These are phyloP conservation scores for Mesorhabditis belari DNA, from an alignment of 2,888 invertebrate genomes.

Conservation along the genomic window DNA sequence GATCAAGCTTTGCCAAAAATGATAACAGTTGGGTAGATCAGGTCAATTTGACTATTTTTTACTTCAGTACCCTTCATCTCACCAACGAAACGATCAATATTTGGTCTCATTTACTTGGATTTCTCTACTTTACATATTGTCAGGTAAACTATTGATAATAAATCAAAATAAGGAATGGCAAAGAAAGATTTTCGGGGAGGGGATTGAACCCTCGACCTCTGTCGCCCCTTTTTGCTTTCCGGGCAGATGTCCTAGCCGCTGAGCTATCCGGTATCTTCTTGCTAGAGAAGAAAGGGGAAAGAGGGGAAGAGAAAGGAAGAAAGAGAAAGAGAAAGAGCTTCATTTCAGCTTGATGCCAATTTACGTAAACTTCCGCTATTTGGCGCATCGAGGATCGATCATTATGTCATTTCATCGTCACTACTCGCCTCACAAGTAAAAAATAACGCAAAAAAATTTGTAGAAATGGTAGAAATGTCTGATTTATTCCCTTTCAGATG, in stretches of 20 bases:
- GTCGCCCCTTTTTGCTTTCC: too few relatives aligned
- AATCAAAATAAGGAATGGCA: too few relatives aligned
- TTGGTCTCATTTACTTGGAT: conserved; percentile 77
- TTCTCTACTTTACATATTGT: conserved; percentile 69
- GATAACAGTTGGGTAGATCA: not conserved
- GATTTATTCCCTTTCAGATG: conserved; percentile 62
- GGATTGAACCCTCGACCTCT: too few relatives aligned
- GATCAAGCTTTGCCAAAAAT: not conserved
- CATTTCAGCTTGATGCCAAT: conserved; percentile 68
- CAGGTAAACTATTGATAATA: too few relatives aligned
- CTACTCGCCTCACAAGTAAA: conserved; percentile 80
- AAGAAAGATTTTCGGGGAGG: too few relatives aligned
- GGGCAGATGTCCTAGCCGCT: too few relatives aligned
- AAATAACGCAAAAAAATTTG: not conserved
- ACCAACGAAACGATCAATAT: conserved; percentile 95
- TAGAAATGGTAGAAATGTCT: not conserved
- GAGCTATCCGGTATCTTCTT: too few relatives aligned
- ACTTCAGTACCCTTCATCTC: conserved; percentile 82
- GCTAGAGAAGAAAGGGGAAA: not conserved
- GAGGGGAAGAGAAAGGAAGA: not conserved
- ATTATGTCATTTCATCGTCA: conserved; percentile 74
- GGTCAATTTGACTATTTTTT: not conserved
- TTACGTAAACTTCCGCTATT: conserved; percentile 61
- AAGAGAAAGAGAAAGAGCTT: not conserved
- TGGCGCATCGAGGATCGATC: conserved; percentile 72